phyloP scores from a whole-genome alignment of 2,113 vertebrate species.

The Melierax canorus region DNA sequence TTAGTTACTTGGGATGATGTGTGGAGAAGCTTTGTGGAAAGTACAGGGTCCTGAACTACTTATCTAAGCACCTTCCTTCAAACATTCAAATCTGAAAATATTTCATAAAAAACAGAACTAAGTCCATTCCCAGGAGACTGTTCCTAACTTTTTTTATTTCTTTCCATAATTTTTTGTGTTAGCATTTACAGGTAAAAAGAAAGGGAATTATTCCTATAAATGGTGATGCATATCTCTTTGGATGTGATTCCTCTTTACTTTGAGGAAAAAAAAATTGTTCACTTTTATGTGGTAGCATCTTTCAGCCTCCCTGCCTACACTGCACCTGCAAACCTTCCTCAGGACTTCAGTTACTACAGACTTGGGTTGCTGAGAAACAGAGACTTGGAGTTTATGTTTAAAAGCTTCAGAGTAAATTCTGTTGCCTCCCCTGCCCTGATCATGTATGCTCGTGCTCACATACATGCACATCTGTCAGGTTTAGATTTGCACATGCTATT shows the following conservation, averaged over 20 bases:
- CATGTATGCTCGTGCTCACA: fast-evolving
- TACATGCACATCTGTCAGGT: fast-evolving
- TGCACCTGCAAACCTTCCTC: background rate
- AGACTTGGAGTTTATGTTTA: background rate
- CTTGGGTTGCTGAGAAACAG: background rate
- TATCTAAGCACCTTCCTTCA: background rate
- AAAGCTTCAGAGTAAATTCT: background rate
- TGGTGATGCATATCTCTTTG: background rate
- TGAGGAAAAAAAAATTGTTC: background rate
- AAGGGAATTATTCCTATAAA: background rate
- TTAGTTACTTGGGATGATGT: background rate
- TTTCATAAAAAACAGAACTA: background rate
- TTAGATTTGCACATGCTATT: background rate
- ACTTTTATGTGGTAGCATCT: background rate
- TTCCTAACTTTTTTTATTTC: background rate
- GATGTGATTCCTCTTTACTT: background rate
- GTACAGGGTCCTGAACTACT: background rate
- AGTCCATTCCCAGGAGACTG: background rate
- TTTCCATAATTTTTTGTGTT: background rate
- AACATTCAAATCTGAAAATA: background rate
- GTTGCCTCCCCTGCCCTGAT: background rate
- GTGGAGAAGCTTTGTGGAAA: background rate
- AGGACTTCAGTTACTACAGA: background rate
- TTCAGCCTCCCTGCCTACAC: background rate
- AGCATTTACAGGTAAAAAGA: background rate